Conservation (phyloP, 1,140 invertebrate genomes). For the Hylyphantes graminicola region DNA sequence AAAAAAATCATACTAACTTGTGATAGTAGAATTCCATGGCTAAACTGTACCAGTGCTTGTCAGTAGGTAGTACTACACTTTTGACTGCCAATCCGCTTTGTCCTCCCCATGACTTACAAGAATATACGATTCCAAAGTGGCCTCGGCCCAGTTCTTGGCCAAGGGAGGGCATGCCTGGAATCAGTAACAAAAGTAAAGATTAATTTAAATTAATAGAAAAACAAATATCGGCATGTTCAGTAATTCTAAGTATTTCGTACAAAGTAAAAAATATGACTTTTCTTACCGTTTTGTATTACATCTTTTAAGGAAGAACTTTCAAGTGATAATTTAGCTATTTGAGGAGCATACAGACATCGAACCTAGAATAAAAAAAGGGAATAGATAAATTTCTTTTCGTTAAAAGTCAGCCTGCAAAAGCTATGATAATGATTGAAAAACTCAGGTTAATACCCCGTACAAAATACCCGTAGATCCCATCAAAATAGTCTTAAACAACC, state of each 20-base stretch:
- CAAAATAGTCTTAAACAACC: too few relatives aligned
- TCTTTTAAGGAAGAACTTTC: constrained; percentile 88
- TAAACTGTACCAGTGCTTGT: constrained; percentile 90
- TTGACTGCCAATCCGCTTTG: constrained; percentile 84
- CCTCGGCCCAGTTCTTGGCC: constrained; percentile 87
- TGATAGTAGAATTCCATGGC: constrained; percentile 93
- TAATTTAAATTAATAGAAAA: too few relatives aligned
- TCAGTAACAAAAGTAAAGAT: not conserved
- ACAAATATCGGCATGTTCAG: too few relatives aligned
- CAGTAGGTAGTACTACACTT: constrained; percentile 88
- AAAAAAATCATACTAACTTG: constrained; percentile 67
- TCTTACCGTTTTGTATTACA: constrained; percentile 75
- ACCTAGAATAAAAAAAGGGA: constrained; percentile 69
- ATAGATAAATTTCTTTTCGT: too few relatives aligned
- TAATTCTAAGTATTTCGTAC: too few relatives aligned
- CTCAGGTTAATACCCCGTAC: too few relatives aligned
- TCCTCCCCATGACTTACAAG: constrained; percentile 82
- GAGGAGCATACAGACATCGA: constrained; percentile 83
- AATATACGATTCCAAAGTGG: constrained; percentile 92
- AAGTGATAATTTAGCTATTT: constrained; percentile 81
- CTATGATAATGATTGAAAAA: too few relatives aligned
- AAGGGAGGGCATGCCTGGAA: constrained; percentile 42
- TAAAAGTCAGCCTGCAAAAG: too few relatives aligned
- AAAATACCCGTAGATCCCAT: too few relatives aligned
- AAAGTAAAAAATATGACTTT: not conserved